Conservation (phyloP, 2,113 vertebrate genomes). For the Ondatra zibethicus region DNA sequence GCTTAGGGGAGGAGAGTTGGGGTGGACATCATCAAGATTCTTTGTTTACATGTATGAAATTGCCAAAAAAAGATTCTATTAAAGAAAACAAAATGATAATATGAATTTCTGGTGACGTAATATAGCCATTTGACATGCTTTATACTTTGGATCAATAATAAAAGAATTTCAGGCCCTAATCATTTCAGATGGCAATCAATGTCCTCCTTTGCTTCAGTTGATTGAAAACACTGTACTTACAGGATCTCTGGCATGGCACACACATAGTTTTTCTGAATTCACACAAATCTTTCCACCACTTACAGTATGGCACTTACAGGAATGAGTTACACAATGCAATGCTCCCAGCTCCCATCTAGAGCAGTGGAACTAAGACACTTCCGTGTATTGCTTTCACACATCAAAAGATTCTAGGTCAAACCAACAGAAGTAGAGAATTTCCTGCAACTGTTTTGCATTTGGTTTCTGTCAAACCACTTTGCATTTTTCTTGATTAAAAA, state of each 20-base stretch:
- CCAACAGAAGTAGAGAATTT: not conserved
- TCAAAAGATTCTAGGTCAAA: not conserved
- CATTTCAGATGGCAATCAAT: not conserved
- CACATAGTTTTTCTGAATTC: not conserved
- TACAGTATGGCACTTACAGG: not conserved
- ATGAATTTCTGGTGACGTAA: not conserved
- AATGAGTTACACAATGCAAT: not conserved
- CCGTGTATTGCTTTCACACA: not conserved
- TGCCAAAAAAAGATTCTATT: not conserved
- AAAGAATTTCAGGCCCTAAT: not conserved
- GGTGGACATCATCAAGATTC: not conserved
- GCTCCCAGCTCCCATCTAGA: not conserved
- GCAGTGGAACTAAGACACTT: not conserved
- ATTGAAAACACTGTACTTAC: not conserved
- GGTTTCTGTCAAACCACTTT: not conserved
- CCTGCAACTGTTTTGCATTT: not conserved
- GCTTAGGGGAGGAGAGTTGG: not conserved
- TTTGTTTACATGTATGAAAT: not conserved
- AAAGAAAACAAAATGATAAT: not conserved
- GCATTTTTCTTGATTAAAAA: not conserved
- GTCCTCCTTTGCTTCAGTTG: not conserved
- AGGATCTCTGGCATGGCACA: not conserved
- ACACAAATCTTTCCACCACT: not conserved
- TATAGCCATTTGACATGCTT: not conserved
- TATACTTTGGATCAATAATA: not conserved